These are phyloP conservation scores for Mimachlamys varia DNA, from an alignment of 2,888 invertebrate species.

Conservation along the genomic window DNA sequence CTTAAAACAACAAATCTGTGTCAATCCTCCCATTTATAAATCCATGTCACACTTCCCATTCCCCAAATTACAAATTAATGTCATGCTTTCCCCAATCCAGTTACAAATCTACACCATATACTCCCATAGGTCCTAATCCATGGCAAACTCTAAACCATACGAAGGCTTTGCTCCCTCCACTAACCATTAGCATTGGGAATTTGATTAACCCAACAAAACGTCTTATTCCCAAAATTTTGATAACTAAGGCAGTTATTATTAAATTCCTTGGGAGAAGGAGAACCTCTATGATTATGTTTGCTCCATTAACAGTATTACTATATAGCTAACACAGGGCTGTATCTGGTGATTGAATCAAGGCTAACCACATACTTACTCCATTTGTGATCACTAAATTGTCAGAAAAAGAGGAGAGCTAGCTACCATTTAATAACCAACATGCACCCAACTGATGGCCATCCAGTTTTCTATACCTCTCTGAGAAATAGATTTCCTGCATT, in stretches of 20 bases:
- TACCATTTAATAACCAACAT: constrained; percentile 28
- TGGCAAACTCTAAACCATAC: background rate
- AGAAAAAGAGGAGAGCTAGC: background rate
- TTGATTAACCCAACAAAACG: background rate
- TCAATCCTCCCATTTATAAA: background rate
- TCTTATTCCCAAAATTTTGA: background rate
- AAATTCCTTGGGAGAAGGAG: background rate
- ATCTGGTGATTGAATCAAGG: constrained; percentile 5
- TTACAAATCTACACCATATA: background rate
- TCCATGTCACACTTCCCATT: background rate
- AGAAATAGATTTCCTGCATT: constrained; percentile 19
- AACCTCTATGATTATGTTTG: no score
- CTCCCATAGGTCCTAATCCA: background rate
- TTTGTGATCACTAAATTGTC: background rate
- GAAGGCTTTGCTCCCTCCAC: background rate
- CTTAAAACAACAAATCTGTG: no score
- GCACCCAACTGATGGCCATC: constrained; percentile 1
- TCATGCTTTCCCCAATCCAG: background rate
- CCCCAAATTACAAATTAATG: background rate
- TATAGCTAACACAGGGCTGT: background rate
- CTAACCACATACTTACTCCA: background rate
- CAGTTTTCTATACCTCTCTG: background rate
- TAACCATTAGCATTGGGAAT: background rate
- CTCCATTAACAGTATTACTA: background rate
- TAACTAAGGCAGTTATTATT: background rate